A percentile compares a stretch with the other conserved stretches of the same genome.
phyloP scores from a whole-genome alignment of 2,113 vertebrate genomes.

The Alouatta palliata region DNA sequence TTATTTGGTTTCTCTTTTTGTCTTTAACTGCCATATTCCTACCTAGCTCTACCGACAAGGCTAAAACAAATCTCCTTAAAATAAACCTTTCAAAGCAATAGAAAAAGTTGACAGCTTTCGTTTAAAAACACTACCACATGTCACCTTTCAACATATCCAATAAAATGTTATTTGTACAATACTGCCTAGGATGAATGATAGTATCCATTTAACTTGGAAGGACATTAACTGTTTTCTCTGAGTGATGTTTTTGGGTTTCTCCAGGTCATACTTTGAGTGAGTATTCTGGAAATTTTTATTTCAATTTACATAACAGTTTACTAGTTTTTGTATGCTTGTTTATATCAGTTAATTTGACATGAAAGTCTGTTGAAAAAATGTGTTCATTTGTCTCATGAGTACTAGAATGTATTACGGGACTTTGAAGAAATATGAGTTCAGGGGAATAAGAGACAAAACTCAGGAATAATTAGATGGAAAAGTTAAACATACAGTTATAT shows the following conservation, averaged over 20 bases:
- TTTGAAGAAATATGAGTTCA: not conserved
- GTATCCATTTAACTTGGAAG: not conserved
- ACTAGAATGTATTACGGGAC: not conserved
- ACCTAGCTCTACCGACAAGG: not conserved
- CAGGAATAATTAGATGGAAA: not conserved
- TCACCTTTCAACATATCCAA: not conserved
- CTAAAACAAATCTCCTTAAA: not conserved
- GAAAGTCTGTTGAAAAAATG: not conserved
- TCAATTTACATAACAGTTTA: not conserved
- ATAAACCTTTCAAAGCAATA: not conserved
- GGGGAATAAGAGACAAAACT: not conserved
- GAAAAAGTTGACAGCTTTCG: not conserved
- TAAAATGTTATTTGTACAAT: not conserved
- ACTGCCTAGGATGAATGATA: not conserved
- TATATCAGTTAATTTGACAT: not conserved
- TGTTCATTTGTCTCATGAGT: not conserved
- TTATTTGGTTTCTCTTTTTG: not conserved
- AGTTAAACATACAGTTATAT: not conserved
- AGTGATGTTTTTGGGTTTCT: conserved; percentile 16
- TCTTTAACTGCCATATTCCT: not conserved
- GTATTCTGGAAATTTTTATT: not conserved
- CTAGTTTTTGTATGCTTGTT: not conserved
- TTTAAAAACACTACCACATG: not conserved
- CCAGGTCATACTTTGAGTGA: not conserved
- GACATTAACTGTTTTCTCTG: not conserved